Conservation (phyloP, 1,140 invertebrate species). For the Vanessa atalanta region DNA sequence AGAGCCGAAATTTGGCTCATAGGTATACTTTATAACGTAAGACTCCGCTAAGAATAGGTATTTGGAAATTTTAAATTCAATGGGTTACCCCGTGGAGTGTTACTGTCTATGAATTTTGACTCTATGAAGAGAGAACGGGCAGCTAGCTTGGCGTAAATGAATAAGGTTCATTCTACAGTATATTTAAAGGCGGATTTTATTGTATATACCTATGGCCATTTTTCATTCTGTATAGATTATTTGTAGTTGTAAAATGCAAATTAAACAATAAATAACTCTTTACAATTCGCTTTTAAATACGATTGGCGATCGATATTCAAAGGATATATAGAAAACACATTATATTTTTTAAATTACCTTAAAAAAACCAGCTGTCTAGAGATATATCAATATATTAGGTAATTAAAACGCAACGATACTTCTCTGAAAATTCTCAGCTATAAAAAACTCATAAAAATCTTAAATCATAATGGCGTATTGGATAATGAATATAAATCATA, state of each 20-base stretch:
- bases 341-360: slow-evolving; percentile 4
- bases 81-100: too few relatives aligned
- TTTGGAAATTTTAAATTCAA: too few relatives aligned
- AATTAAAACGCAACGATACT: slow-evolving; percentile 29
- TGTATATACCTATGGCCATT: too few relatives aligned
- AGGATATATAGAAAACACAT: slow-evolving; percentile 12
- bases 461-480: slow-evolving; percentile 47
- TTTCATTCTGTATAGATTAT: too few relatives aligned
- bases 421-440: slow-evolving; percentile 39
- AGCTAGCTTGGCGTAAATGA: too few relatives aligned
- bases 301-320: neutral
- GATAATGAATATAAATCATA: slow-evolving; percentile 57
- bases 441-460: slow-evolving; percentile 51
- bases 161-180: too few relatives aligned
- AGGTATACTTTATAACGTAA: too few relatives aligned
- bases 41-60: too few relatives aligned
- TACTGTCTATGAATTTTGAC: too few relatives aligned
- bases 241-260: neutral
- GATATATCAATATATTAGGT: slow-evolving; percentile 27
- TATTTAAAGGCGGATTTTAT: too few relatives aligned
- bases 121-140: too few relatives aligned
- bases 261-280: neutral
- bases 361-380: slow-evolving; percentile 9
- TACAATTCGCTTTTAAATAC: neutral
- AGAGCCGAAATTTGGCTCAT: too few relatives aligned